A percentile compares a stretch with the other conserved stretches of the same genome.
phyloP scores from a whole-genome alignment of 2,888 invertebrate genomes.

The Atherix ibis region DNA sequence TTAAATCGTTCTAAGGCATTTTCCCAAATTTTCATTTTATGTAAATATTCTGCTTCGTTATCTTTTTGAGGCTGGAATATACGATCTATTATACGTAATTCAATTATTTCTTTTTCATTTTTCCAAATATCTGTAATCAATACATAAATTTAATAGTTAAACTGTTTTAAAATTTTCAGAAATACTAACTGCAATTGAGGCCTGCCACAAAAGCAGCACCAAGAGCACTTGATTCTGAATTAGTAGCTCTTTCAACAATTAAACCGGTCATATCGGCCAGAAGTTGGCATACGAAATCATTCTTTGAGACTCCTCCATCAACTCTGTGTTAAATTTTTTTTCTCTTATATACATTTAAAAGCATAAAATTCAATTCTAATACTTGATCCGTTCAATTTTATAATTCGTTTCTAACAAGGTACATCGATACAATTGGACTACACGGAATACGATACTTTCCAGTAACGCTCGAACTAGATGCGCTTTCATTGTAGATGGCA shows the following conservation, averaged over 20 bases:
- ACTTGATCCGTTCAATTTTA: constrained; percentile 23
- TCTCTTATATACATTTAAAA: constrained; percentile 1
- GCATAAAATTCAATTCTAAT: constrained; percentile 1
- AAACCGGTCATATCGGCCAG: constrained; percentile 69
- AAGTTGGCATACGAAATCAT: constrained; percentile 79
- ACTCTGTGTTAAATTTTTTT: constrained; percentile 42
- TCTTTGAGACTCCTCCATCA: constrained; percentile 92
- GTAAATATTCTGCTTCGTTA: constrained; percentile 12
- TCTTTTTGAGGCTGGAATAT: constrained; percentile 42
- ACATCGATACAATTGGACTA: constrained; percentile 59
- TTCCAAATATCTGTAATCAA: constrained; percentile 52
- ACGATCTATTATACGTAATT: constrained; percentile 41
- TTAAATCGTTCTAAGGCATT: constrained; percentile 24
- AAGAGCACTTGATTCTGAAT: constrained; percentile 66
- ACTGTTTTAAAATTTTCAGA: constrained; percentile 8
- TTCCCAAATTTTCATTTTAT: constrained; percentile 23
- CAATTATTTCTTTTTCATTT: constrained; percentile 44
- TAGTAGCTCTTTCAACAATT: constrained; percentile 54
- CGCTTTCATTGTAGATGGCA: constrained; percentile 54
- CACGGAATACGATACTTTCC: constrained; percentile 71
- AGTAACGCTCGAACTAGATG: constrained; percentile 70
- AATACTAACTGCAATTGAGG: constrained; percentile 58
- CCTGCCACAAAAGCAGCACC: constrained; percentile 83
- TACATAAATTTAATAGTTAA: constrained; percentile 8
- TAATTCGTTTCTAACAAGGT: constrained; percentile 53